Conservation (phyloP, 2,797 vertebrate genomes). For the Oryzias dopingdopingensis region DNA sequence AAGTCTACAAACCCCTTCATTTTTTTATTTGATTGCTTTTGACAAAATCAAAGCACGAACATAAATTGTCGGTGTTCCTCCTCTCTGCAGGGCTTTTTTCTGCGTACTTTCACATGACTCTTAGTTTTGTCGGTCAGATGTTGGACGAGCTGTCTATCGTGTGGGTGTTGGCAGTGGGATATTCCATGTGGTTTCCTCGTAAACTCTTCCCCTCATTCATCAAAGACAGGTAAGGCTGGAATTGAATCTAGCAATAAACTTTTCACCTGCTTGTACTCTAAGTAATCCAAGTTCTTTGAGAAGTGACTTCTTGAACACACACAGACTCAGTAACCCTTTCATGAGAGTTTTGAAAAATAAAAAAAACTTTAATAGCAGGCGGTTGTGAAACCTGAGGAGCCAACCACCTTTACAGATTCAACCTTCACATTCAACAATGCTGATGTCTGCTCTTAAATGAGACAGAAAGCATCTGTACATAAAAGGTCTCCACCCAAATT, state of each 20-base stretch:
- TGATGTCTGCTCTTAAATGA: constrained; percentile 10
- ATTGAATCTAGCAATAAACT: background rate
- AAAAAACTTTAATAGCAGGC: constrained; percentile 1
- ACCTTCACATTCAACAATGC: constrained; percentile 5
- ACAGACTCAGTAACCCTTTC: background rate
- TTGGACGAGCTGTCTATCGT: constrained; percentile 93
- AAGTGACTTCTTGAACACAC: background rate
- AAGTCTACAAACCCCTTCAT: background rate
- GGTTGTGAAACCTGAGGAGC: constrained; percentile 35
- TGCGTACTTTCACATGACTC: constrained; percentile 92
- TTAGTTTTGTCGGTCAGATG: constrained; percentile 93
- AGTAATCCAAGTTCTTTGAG: background rate
- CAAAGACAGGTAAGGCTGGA: constrained; percentile 80
- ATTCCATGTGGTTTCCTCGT: constrained; percentile 88
- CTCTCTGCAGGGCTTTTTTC: constrained; percentile 85
- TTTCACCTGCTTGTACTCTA: background rate
- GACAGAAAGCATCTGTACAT: constrained; percentile 19
- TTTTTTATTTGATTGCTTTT: background rate
- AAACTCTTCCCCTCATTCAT: constrained; percentile 84
- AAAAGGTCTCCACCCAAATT: constrained; percentile 14
- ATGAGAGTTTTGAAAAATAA: background rate
- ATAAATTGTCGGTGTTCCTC: background rate
- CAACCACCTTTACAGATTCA: constrained; percentile 15
- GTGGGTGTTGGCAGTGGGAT: constrained; percentile 85
- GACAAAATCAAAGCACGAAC: background rate